Evolutionary conservation across 1,140 invertebrate genomes (phyloP).

Genomic region (Sminthurides bifidus): DNA sequence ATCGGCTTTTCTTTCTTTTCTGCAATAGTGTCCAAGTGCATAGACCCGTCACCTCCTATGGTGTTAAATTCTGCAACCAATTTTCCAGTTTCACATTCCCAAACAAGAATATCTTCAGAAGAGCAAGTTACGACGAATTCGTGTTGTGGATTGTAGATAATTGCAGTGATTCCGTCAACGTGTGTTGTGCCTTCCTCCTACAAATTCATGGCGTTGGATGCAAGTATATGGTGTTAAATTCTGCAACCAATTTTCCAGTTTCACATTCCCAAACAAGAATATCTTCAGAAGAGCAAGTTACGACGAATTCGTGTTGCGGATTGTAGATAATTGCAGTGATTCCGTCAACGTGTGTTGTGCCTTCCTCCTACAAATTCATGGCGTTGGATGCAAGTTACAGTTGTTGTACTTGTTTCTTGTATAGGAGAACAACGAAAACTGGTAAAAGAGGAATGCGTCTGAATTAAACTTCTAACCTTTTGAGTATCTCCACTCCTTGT

Average conservation of each 20-base stretch:
- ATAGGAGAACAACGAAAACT: too few relatives aligned
- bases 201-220: too few relatives aligned
- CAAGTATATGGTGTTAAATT: conserved; percentile 24
- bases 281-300: conserved; percentile 16
- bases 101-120: conserved; percentile 15
- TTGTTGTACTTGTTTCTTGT: too few relatives aligned
- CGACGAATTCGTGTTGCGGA: conserved; percentile 16
- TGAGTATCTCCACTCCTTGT: conserved; percentile 11
- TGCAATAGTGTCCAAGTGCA: conserved; percentile 21
- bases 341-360: conserved; percentile 8
- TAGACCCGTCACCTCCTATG: conserved; percentile 18
- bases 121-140: conserved; percentile 18
- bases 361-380: too few relatives aligned
- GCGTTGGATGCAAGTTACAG: too few relatives aligned
- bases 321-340: conserved; percentile 16
- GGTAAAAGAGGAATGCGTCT: too few relatives aligned
- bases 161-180: conserved; percentile 10
- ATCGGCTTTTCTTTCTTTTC: conserved; percentile 8
- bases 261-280: conserved; percentile 16
- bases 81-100: conserved; percentile 13
- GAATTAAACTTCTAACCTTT: too few relatives aligned
- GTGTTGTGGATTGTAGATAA: conserved; percentile 17
- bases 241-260: conserved; percentile 8
- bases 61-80: conserved; percentile 17
- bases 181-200: conserved; percentile 10